These are phyloP conservation scores for Andrena dorsata DNA, from an alignment of 2,888 invertebrate genomes.

Conservation along the genomic window DNA sequence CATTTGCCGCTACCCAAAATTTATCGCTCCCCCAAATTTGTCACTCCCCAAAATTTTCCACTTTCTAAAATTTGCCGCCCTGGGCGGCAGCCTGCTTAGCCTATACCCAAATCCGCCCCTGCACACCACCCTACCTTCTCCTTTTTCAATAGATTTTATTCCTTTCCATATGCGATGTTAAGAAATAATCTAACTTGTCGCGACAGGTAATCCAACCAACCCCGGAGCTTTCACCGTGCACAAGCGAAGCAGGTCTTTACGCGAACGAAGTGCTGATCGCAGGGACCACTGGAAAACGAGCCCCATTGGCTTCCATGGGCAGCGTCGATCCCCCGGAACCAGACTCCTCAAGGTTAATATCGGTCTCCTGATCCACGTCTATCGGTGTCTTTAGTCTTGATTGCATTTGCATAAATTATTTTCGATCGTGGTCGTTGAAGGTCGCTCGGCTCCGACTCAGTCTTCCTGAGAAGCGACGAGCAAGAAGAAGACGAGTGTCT, in stretches of 20 bases:
- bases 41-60: too few relatives aligned
- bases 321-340: constrained; percentile 90
- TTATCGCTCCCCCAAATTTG: too few relatives aligned
- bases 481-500: constrained; percentile 83
- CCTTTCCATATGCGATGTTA: not conserved
- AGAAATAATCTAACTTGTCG: not conserved
- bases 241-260: constrained; percentile 88
- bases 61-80: too few relatives aligned
- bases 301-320: constrained; percentile 93
- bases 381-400: too few relatives aligned
- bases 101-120: too few relatives aligned
- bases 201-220: constrained; percentile 90
- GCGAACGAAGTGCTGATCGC: constrained; percentile 77
- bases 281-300: constrained; percentile 86
- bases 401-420: not conserved
- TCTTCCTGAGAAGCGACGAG: constrained; percentile 90
- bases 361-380: too few relatives aligned
- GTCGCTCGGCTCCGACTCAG: constrained; percentile 92
- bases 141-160: too few relatives aligned
- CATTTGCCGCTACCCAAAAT: too few relatives aligned
- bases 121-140: too few relatives aligned
- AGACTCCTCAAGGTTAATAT: constrained; percentile 86
- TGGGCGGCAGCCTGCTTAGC: too few relatives aligned
- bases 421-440: constrained; percentile 14
- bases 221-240: constrained; percentile 93